Evolutionary conservation across 2,797 vertebrate genomes (phyloP).

Genomic region (Gallinago solitaria): DNA sequence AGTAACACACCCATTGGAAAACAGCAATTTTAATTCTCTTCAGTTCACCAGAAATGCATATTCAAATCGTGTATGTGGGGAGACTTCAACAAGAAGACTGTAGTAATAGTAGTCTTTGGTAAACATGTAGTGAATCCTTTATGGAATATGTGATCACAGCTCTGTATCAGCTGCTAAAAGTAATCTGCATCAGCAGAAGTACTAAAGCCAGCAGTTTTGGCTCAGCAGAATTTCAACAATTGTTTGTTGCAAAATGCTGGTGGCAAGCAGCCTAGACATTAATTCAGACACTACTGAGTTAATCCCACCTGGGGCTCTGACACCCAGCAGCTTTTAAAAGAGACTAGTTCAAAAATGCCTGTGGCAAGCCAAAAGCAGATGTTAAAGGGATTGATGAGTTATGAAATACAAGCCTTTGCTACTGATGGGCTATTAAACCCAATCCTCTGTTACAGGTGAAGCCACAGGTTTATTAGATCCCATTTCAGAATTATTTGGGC

Average conservation of each 20-base stretch:
- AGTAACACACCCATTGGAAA: background rate
- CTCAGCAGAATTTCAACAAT: constrained; percentile 12
- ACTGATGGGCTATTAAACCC: background rate
- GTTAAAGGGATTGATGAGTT: background rate
- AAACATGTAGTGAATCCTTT: background rate
- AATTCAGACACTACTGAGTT: background rate
- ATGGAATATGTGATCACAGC: background rate
- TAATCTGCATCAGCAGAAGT: background rate
- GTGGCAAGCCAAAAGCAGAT: background rate
- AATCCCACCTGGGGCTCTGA: background rate
- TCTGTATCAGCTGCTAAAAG: background rate
- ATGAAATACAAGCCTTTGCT: background rate
- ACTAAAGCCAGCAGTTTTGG: constrained; percentile 5
- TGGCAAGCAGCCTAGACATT: background rate
- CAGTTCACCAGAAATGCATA: background rate
- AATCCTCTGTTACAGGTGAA: background rate
- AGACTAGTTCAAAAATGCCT: background rate
- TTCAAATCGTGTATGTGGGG: too few relatives aligned
- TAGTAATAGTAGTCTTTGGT: background rate
- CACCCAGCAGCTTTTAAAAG: background rate
- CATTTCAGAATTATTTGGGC: background rate
- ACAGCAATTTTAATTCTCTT: background rate
- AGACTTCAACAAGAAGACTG: background rate
- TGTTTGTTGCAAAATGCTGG: background rate
- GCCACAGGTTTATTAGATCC: background rate